A percentile compares a stretch with the other conserved stretches of the same genome.
These are phyloP conservation scores for Ichneumoninae sp. DNA, from an alignment of 2,888 invertebrate genomes.

Conservation along the genomic window DNA sequence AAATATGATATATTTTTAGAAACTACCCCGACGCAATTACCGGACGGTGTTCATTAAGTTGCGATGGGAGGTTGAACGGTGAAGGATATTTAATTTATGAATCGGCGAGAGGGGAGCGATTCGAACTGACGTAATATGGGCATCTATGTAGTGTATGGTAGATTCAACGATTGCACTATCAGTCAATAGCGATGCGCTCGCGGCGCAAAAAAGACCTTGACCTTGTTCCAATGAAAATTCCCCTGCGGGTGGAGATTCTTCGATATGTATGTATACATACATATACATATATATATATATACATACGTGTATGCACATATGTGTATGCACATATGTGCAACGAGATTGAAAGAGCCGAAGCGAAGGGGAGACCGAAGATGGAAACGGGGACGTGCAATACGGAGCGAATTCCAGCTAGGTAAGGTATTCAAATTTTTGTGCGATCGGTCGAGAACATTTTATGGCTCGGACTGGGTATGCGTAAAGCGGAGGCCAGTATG, in stretches of 20 bases:
- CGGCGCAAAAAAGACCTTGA: conserved; percentile 38
- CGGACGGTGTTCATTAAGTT: conserved; percentile 12
- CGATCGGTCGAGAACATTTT: not conserved
- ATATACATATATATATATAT: not conserved
- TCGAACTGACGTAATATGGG: not conserved
- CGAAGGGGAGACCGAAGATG: conserved; percentile 12
- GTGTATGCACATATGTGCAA: not conserved
- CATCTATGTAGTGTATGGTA: not conserved
- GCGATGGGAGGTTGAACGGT: not conserved
- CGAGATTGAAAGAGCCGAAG: conserved; percentile 38
- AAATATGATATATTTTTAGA: conserved; percentile 25
- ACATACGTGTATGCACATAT: no score
- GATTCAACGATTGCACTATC: conserved; percentile 30
- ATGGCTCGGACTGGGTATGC: not conserved
- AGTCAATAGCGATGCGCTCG: conserved; percentile 34
- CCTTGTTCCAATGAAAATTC: conserved; percentile 40
- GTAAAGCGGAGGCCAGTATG: not conserved
- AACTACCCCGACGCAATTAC: not conserved
- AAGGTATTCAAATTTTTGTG: conserved; percentile 31
- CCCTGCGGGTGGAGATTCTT: conserved; percentile 32
- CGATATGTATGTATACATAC: not conserved
- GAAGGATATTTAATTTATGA: conserved; percentile 17
- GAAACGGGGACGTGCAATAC: not conserved
- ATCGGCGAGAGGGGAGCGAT: not conserved
- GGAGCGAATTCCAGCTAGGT: conserved; percentile 5